Evolutionary conservation across 2,797 vertebrate species (phyloP), one percentile per base, ranked within the genome.

Genomic region (Hoplostethus atlanticus): DNA sequence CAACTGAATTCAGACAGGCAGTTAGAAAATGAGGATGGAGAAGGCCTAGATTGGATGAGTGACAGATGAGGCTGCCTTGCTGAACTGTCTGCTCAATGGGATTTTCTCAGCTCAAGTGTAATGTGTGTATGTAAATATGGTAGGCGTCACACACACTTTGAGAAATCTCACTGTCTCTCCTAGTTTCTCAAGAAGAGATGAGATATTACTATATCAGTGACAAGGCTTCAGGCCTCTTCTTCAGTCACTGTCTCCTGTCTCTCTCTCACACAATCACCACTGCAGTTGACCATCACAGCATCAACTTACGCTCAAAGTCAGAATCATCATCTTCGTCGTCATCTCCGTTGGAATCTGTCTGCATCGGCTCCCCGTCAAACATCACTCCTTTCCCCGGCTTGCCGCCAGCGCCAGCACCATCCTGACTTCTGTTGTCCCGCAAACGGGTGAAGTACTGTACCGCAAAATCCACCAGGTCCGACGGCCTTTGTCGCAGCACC

Each of bases 381-480:
- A 95, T 95, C 84, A 97, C 96, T 56, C 94, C 94, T 77, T 96
- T 95, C 55, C 87, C 91, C 2, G 84, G 74, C 87, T 94, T 95
- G 55, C 79, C 80, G 2, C 82, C 84, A 7, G 80, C 67, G 3
- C 79, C 52, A 47, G 91, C 85, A 68, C 94, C 95, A 91, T 95
- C 96, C 85, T 95, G 95, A 89, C 91, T 94, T 84, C 94, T 94
- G 89, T 89, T 93, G 88, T 97, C 95, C 88, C 94, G 93, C 90
- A 98, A 94, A 75, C 97, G 95, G 76, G 94, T 95, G 94, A 99
- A 99, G 89, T 99, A 99, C 48, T 97, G 96, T 77, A 98, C 95
- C 31, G 98, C 97, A 90, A 99, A 99, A 74, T 96, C 96, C 86
- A 99, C 94, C 76, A 99, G 95, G 91, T 99, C 97, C n/a, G 96